Base-by-base conservation (phyloP, 1,140 invertebrate species). In the Ceratosolen solmsi region DNA sequence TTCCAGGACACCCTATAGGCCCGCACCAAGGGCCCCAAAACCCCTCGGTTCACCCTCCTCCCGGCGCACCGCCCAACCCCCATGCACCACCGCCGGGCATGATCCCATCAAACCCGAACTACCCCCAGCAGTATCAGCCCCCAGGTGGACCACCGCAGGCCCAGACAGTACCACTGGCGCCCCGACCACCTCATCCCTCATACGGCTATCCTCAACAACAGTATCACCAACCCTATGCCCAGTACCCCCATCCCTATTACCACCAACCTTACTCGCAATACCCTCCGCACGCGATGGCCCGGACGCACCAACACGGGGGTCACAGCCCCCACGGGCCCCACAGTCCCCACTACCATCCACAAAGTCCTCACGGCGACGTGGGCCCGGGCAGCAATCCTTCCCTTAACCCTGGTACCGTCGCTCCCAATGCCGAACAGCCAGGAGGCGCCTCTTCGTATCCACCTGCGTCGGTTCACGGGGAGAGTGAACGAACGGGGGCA, bases 171-270 rank as follows among this genome's bases (percentile, higher is more conserved):
- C 90, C 92, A 0, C 86, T 93, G 11, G 87, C 91, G 49, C 91
- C 93, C 13, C 89, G 94, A 60, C 94, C 94, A 2, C 93, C 93
- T 7, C 93, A 94, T 88, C 93, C 93, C 1, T 92, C 93, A 9
- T 94, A 94, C 83, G 90, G 90, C 5, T 94, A 94, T 84, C 92
- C 94, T 30, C 94, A 94, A 80, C 93, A 94, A 82, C 92, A 92
- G 0, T 93, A 93, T 41, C 93, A 94, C 86, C 93, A 93, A 81
- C 90, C 93, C 13, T 94, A 94, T 88, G 92, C 93, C 2, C 93
- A 93, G 78, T 92, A 92, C 58, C 88, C 92, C 5, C 93, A 93
- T 88, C 91, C 93, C 0, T 95, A 95, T 82, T 94, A 95, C 87
- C 92, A 93, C 86, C 93, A 93, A 75, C 92, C 92, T 0, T 93